Evolutionary conservation across 2,113 vertebrate species (phyloP).

Genomic region (Cyanistes caeruleus): DNA sequence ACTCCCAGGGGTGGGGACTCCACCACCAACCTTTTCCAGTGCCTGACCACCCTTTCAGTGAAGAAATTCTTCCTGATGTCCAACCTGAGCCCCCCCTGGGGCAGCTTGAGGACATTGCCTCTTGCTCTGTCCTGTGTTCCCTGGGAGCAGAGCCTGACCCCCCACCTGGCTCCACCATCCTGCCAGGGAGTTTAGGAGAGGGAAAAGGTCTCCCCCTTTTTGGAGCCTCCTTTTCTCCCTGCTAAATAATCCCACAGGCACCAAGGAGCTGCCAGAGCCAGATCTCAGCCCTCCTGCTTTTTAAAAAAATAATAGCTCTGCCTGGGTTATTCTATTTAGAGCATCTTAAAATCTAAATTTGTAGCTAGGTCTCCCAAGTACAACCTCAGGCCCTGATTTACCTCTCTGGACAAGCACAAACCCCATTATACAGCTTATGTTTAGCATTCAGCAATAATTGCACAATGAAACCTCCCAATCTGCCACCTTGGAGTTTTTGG

Average conservation of each 20-base stretch:
- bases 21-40: background rate
- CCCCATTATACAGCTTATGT: fast-evolving
- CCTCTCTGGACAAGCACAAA: background rate
- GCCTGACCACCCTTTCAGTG: background rate
- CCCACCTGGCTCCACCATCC: background rate
- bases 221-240: background rate
- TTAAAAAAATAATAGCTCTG: background rate
- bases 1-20: background rate
- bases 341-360: background rate
- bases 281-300: background rate
- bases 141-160: background rate
- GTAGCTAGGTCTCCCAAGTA: background rate
- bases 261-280: background rate
- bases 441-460: background rate
- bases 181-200: background rate
- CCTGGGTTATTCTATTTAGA: background rate
- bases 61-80: background rate
- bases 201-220: background rate
- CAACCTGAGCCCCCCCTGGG: background rate
- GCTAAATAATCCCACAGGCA: background rate
- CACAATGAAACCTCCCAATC: background rate
- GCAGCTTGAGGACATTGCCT: background rate
- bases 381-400: background rate
- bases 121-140: background rate
- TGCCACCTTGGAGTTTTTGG: background rate